Percentiles rank a stretch among this genome's conserved stretches.
Conservation (phyloP, 2,113 vertebrate genomes). For the Mesitornis unicolor region DNA sequence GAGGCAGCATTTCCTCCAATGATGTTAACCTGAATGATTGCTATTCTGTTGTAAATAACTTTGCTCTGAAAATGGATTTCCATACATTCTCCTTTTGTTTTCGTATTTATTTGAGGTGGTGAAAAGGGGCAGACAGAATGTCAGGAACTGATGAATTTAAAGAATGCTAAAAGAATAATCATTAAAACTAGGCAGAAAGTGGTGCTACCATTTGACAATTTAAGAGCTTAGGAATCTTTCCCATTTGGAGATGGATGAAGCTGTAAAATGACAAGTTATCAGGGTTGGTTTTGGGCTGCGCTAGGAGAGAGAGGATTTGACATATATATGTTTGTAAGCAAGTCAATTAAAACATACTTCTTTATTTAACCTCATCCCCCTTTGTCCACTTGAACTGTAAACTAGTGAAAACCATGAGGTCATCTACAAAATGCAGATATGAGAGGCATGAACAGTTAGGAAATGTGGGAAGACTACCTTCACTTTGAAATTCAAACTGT, state of each 20-base stretch:
- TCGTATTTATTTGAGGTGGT: neutral
- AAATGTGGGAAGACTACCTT: neutral
- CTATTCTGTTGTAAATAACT: neutral
- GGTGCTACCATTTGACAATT: neutral
- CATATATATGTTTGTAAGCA: neutral
- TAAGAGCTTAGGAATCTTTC: neutral
- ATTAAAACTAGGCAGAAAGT: neutral
- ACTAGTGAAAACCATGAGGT: neutral
- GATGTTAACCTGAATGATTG: neutral
- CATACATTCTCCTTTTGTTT: neutral
- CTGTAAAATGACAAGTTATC: neutral
- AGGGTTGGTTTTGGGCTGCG: neutral
- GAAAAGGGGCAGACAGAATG: neutral
- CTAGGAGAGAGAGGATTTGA: neutral
- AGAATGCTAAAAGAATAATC: neutral
- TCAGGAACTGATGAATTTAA: neutral
- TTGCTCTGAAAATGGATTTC: neutral
- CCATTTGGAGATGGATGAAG: neutral
- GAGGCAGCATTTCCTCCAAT: accelerated
- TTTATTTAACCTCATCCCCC: neutral
- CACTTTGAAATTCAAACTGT: conserved; percentile 4
- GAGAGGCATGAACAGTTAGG: neutral
- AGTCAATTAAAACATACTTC: neutral
- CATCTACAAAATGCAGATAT: neutral
- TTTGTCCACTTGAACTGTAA: neutral